Percentiles rank a stretch among this genome's conserved stretches.
Evolutionary conservation across 2,113 vertebrate species (phyloP).

Genomic region (Indicator maculatus): DNA sequence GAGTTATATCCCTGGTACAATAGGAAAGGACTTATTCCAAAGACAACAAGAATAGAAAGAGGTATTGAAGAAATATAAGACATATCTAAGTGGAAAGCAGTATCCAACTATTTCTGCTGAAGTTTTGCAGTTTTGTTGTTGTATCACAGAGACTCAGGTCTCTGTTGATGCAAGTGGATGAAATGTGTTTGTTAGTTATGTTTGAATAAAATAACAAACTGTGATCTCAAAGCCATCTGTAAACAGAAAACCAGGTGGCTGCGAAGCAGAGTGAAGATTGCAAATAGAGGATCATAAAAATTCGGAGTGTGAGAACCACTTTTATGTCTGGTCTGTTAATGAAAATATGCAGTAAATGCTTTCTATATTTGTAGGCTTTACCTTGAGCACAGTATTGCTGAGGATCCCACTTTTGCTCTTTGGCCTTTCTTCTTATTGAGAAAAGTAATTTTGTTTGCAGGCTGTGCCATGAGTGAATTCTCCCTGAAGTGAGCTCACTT

Average conservation of each 20-base stretch:
- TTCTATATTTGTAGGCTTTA: not conserved
- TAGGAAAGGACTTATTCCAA: not conserved
- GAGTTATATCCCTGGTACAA: conserved; percentile 17
- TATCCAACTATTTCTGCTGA: not conserved
- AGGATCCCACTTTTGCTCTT: not conserved
- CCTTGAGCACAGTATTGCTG: not conserved
- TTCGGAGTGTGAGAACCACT: conserved; percentile 7
- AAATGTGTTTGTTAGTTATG: conserved; percentile 61
- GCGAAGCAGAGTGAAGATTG: conserved; percentile 2
- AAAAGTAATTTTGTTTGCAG: not conserved
- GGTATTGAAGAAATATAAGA: not conserved
- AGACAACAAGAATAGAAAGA: conserved; percentile 1
- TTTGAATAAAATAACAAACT: conserved; percentile 62
- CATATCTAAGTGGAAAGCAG: not conserved
- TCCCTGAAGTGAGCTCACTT: not conserved
- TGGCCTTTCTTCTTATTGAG: not conserved
- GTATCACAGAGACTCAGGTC: not conserved
- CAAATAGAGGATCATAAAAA: conserved; percentile 27
- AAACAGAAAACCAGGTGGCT: conserved; percentile 54
- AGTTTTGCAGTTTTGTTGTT: conserved; percentile 25
- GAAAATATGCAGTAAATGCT: not conserved
- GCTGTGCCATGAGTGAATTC: not conserved
- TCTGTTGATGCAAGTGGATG: conserved; percentile 46
- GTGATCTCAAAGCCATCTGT: conserved; percentile 60
- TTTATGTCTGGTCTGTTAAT: not conserved